Evolutionary conservation across 2,797 vertebrate species (phyloP).

Genomic region (Silurus lanzhouensis): DNA sequence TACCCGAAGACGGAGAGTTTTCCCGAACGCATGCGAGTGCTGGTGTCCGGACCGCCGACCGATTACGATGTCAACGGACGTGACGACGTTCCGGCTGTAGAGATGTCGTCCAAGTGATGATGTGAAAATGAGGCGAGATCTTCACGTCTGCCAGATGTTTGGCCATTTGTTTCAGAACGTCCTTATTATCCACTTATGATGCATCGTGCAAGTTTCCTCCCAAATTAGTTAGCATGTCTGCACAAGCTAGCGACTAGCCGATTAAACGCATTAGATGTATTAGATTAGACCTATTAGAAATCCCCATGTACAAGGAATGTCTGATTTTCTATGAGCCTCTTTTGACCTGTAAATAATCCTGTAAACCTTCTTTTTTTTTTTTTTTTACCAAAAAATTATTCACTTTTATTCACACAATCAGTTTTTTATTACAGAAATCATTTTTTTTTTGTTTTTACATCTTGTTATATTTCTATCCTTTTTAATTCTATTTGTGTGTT

Average conservation of each 20-base stretch:
- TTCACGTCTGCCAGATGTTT: background rate
- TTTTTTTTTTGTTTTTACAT: background rate
- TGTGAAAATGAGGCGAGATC: background rate
- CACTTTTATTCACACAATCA: background rate
- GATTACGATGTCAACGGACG: slow-evolving; percentile 89
- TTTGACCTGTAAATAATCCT: slow-evolving; percentile 35
- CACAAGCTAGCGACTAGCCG: background rate
- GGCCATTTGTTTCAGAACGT: background rate
- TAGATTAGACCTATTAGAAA: no score
- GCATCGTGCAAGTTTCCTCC: background rate
- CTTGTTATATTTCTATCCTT: background rate
- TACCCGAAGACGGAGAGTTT: slow-evolving; percentile 84
- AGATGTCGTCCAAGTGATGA: slow-evolving; percentile 87
- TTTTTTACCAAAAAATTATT: background rate
- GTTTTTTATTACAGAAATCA: no score
- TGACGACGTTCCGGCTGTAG: slow-evolving; percentile 81
- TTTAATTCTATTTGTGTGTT: background rate
- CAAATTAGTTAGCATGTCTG: background rate
- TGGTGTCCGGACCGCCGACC: slow-evolving; percentile 87
- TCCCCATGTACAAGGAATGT: no score
- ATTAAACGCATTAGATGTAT: no score
- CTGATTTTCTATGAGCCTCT: slow-evolving; percentile 45
- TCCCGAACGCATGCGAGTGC: slow-evolving; percentile 87
- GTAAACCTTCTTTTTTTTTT: background rate
- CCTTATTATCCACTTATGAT: background rate